phyloP scores from a whole-genome alignment of 2,888 invertebrate genomes.

The Alentia gelatinosa region DNA sequence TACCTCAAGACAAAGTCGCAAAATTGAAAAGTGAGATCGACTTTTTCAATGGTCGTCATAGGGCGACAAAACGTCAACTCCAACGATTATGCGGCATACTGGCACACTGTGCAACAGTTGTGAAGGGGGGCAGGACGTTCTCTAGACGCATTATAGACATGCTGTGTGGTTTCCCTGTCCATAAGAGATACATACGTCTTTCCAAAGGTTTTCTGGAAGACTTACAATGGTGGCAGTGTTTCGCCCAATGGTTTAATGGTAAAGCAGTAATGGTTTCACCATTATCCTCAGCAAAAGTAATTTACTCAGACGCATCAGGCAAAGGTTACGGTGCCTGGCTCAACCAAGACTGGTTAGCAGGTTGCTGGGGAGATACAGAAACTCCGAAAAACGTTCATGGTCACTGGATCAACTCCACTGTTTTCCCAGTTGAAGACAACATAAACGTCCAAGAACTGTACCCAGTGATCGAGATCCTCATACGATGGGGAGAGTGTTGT shows the following conservation, averaged over 20 bases:
- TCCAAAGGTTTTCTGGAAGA: background rate
- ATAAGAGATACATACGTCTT: background rate
- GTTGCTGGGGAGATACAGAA: background rate
- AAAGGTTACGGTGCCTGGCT: background rate
- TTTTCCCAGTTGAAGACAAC: background rate
- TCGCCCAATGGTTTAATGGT: background rate
- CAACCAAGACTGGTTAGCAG: background rate
- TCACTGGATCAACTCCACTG: background rate
- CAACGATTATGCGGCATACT: background rate
- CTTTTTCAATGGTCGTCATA: constrained; percentile 48
- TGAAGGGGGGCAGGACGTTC: background rate
- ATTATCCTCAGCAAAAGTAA: background rate
- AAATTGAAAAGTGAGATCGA: background rate
- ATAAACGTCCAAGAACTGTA: background rate
- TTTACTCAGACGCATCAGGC: background rate
- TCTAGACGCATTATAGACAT: too few relatives aligned
- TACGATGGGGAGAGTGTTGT: background rate
- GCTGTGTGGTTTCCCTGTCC: background rate
- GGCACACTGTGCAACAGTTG: background rate
- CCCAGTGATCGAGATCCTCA: background rate
- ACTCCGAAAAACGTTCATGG: background rate
- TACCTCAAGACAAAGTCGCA: background rate
- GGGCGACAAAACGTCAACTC: constrained; percentile 30
- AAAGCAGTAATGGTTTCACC: background rate
- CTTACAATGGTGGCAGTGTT: background rate